phyloP scores from a whole-genome alignment of 2,797 vertebrate genomes.

The Glyptemys insculpta region DNA sequence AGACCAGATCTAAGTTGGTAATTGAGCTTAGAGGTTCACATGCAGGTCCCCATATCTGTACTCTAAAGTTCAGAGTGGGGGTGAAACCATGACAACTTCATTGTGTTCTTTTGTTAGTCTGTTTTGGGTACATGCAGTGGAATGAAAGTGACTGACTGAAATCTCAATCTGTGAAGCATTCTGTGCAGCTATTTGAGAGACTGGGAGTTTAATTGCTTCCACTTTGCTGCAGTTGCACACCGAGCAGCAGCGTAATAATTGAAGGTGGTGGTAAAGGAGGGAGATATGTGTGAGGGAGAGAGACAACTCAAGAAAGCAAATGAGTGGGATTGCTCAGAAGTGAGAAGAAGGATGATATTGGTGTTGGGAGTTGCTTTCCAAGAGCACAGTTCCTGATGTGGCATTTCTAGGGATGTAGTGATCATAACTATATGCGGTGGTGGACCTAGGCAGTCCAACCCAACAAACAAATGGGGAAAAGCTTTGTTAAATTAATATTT shows the following conservation, averaged over 20 bases:
- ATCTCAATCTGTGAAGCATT: background rate
- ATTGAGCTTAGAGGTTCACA: too few species aligned
- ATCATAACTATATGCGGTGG: background rate
- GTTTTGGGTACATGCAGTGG: background rate
- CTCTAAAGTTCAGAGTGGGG: too few species aligned
- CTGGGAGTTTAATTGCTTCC: background rate
- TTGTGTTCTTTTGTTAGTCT: background rate
- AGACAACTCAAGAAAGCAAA: background rate
- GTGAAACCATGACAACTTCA: background rate
- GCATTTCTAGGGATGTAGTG: background rate
- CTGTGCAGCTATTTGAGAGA: background rate
- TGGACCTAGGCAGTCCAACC: background rate
- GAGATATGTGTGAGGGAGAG: background rate
- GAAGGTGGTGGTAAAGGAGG: background rate
- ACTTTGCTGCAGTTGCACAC: background rate
- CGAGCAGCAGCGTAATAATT: background rate
- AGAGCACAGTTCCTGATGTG: background rate
- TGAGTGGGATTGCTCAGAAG: background rate
- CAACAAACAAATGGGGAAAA: background rate
- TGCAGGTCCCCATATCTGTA: too few species aligned
- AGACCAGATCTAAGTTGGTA: too few species aligned
- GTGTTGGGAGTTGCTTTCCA: background rate
- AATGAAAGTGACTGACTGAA: background rate
- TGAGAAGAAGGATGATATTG: background rate
- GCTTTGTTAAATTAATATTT: background rate